Evolutionary conservation across 2,888 invertebrate species (phyloP), one percentile per base, ranked within the genome.

Genomic region (Oithona nana): DNA sequence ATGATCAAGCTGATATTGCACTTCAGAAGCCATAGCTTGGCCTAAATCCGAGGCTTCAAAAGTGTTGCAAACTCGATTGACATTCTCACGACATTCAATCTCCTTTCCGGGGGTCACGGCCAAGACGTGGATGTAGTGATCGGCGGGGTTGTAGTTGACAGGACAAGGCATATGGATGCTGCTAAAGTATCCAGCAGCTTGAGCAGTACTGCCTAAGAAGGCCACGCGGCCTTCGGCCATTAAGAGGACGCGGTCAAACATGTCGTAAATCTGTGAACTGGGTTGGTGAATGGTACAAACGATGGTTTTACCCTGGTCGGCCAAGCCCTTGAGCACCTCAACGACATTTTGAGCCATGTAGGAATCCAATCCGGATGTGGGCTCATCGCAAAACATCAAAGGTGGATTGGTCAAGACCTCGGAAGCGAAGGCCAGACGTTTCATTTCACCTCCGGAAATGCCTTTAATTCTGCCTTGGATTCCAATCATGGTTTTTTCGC

Each of bases 311-410:
- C 77, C 76, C 56, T 71, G 71, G 2, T 68, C 65, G 1, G 77
- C 74, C 67, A 77, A 67, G 26, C 69, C 70, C 31, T 80, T 76
- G 22, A 86, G 74, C 0, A 86, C 84, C 73, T 85, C 83, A 13
- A 92, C 82, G 1, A 95, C 89, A 73, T 86, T 92, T 71, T 88
- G 84, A n/a, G 97, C 95, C 90, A 94, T 95, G 70, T 87, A 94
- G 0, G 94, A 92, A 73, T 97, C 97, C 63, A 97, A 76, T 1
- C 95, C 93, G 0, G 93, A 93, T 0, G 95, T 97, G 0, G 95
- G 95, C 70, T 97, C 97, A 70, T 97, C 97, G 72, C 94, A 94
- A 72, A 97, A 90, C 80, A 97, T 82, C 51, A 97, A 76, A 0
- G 89, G 83, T 0, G 95, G 97, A 75, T 97, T 88, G 0, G 93